Evolutionary conservation across 2,113 vertebrate genomes (phyloP), one percentile per base, ranked within the genome.

Genomic region (Carassius auratus): DNA sequence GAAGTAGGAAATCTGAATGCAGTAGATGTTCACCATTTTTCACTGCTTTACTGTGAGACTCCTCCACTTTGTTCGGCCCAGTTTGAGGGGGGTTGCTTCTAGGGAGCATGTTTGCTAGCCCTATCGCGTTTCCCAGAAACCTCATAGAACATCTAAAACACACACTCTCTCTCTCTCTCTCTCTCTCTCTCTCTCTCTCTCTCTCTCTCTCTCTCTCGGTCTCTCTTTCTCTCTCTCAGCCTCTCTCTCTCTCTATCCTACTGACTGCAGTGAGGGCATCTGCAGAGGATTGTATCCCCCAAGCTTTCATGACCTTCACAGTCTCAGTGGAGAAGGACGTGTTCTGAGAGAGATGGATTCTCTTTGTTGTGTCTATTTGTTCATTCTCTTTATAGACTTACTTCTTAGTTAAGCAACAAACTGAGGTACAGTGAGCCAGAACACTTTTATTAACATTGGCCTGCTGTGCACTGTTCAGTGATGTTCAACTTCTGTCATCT

Each of bases 61-160:
- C 88, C 77, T 87, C 84, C 48, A 33, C 85, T 89, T 89, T 89
- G 89, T 88, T 86, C 57, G 77, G 82, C 73, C 66, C 73, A 82
- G 83, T 87, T 84, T 38, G 76, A 64, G 48, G 61, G 62, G 33
- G 73, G 10, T 80, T 66, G 76, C 75, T 83, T 85, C 82, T 52
- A 42, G 81, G 82, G 86, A 86, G 75, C 86, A 79, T 89, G 87
- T 90, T 90, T 89, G 80, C 84, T 87, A 90, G 83, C 88, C 85
- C 90, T 88, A 87, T 87, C 86, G 81, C 78, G 85, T 90, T 88
- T 88, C 90, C 81, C 87, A 87, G 88, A 87, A 89, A 89, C 88
- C 88, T 84, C 85, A 81, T 84, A 84, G 87, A 89, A 89, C 88
- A 89, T 88, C 88, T 84, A 88, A 86, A 88, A 61, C 90, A 89